Percentiles rank a stretch among this genome's conserved stretches.
Conservation (phyloP, 2,113 vertebrate genomes). For the Tenebrosternarchus preto region DNA sequence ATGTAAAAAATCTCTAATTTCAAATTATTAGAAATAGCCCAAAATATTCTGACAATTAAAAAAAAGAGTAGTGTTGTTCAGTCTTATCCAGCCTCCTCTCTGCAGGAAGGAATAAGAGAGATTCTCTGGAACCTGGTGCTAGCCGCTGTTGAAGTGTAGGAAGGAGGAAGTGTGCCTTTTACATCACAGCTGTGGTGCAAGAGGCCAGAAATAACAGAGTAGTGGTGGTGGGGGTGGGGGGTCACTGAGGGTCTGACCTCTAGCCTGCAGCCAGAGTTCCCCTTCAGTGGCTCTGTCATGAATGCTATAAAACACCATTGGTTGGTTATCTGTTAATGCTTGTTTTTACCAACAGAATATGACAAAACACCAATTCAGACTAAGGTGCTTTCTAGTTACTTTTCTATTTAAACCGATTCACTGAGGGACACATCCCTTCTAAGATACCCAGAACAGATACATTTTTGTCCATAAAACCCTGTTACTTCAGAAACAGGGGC, state of each 20-base stretch:
- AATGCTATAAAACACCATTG: background rate
- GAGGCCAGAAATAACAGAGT: slow-evolving; percentile 68
- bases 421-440: background rate
- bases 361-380: background rate
- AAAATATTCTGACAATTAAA: background rate
- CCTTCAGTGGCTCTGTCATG: background rate
- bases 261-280: background rate
- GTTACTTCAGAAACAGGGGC: background rate
- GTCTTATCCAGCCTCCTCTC: slow-evolving; percentile 37
- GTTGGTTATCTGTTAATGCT: background rate
- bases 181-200: slow-evolving; percentile 64
- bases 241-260: slow-evolving; percentile 47
- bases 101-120: slow-evolving; percentile 70
- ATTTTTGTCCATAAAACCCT: background rate
- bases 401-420: background rate
- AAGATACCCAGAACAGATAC: background rate
- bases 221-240: no score
- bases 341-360: background rate
- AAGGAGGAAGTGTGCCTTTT: slow-evolving; percentile 68
- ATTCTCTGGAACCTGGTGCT: slow-evolving; percentile 67
- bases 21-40: background rate
- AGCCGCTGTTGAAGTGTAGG: slow-evolving; percentile 55
- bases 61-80: background rate
- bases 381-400: background rate
- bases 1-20: no score